Evolutionary conservation across 2,113 vertebrate genomes (phyloP).

Genomic region (Perca schrenkii): DNA sequence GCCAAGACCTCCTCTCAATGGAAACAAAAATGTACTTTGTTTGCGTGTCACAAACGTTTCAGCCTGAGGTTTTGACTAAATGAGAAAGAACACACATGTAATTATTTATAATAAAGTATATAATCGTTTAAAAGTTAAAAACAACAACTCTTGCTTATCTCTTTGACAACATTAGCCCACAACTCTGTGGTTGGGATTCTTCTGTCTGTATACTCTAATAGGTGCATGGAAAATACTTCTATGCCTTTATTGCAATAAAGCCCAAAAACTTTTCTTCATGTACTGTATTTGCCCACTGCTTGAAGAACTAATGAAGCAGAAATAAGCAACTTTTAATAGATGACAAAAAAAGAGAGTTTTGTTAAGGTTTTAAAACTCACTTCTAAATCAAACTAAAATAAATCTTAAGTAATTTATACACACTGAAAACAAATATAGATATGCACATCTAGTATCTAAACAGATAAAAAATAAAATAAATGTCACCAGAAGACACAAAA

Average conservation of each 20-base stretch:
- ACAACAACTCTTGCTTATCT: background rate
- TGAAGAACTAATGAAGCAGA: background rate
- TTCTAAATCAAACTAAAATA: background rate
- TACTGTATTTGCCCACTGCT: background rate
- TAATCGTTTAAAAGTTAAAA: too few relatives aligned
- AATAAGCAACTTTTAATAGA: background rate
- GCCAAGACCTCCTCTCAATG: background rate
- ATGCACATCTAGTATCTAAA: background rate
- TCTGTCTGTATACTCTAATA: background rate
- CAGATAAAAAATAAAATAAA: background rate
- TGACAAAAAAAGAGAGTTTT: background rate
- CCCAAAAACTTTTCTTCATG: background rate
- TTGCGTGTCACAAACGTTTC: too few relatives aligned
- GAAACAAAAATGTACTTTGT: background rate
- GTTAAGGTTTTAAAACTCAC: background rate
- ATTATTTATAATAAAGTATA: too few relatives aligned
- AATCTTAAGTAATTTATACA: background rate
- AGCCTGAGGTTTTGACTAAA: background rate
- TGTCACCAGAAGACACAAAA: background rate
- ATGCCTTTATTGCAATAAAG: too few relatives aligned
- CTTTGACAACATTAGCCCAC: background rate
- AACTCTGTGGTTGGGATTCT: background rate
- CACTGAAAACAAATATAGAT: background rate
- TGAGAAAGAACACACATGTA: background rate
- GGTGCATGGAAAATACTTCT: background rate